These are phyloP conservation scores for Schizaphis graminum DNA, from an alignment of 2,888 invertebrate species.

Conservation along the genomic window DNA sequence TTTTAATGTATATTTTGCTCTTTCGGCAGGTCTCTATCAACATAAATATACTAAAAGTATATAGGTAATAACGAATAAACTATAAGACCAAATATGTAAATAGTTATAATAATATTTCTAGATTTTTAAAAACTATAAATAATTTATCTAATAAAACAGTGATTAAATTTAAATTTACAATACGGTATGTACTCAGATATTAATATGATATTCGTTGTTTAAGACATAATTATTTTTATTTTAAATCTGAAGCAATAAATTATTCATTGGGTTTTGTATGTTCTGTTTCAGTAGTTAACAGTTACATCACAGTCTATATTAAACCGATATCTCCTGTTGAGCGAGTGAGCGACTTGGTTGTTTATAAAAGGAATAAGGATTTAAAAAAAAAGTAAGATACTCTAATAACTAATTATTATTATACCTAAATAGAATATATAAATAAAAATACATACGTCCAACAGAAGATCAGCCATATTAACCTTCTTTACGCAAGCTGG, in stretches of 20 bases:
- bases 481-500: conserved; percentile 69
- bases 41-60: not conserved
- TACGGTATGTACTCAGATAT: not conserved
- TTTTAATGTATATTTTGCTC: not conserved
- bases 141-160: not conserved
- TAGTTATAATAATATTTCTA: not conserved
- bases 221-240: not conserved
- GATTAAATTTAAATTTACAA: not conserved
- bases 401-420: not conserved
- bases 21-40: not conserved
- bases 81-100: not conserved
- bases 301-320: not conserved
- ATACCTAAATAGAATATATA: not conserved
- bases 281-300: not conserved
- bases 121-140: not conserved
- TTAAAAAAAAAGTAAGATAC: not conserved
- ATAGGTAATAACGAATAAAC: not conserved
- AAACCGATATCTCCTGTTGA: not conserved
- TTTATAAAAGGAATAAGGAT: not conserved
- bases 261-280: not conserved
- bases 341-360: not conserved
- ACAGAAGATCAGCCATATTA: conserved; percentile 71
- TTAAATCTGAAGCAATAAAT: not conserved
- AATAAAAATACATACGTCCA: conserved; percentile 71
- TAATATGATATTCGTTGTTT: not conserved